A percentile compares a stretch with the other conserved stretches of the same genome.
Evolutionary conservation across 2,888 invertebrate species (phyloP).

Genomic region (Apamea sordens): DNA sequence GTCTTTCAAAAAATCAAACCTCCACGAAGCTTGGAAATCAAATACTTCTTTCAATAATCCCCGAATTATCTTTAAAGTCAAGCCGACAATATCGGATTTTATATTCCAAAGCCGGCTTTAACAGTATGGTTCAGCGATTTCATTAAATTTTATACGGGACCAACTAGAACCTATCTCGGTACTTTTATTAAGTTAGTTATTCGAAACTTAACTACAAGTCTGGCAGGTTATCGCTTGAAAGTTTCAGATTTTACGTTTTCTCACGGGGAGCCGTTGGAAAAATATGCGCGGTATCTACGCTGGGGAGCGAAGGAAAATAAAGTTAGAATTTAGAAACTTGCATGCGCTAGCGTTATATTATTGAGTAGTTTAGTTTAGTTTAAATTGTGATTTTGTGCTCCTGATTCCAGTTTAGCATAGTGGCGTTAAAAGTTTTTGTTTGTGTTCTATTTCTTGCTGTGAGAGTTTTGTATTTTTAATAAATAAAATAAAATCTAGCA

Average conservation of each 20-base stretch:
- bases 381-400: slow-evolving; percentile 53
- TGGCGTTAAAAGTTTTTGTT: slow-evolving; percentile 30
- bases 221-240: slow-evolving; percentile 61
- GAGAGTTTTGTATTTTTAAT: slow-evolving; percentile 4
- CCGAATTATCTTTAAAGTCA: slow-evolving; percentile 49
- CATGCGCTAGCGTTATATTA: slow-evolving; percentile 36
- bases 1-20: not conserved
- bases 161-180: slow-evolving; percentile 60
- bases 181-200: slow-evolving; percentile 65
- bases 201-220: slow-evolving; percentile 59
- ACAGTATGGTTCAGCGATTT: slow-evolving; percentile 42
- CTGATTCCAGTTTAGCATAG: slow-evolving; percentile 31
- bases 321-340: slow-evolving; percentile 58
- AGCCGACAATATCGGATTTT: slow-evolving; percentile 38
- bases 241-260: slow-evolving; percentile 64
- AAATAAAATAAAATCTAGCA: no score
- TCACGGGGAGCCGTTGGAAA: slow-evolving; percentile 47
- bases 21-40: slow-evolving; percentile 12
- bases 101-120: slow-evolving; percentile 39
- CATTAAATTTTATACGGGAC: slow-evolving; percentile 57
- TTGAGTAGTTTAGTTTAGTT: slow-evolving; percentile 52
- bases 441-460: not conserved
- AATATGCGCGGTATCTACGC: slow-evolving; percentile 55
- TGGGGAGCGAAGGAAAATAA: slow-evolving; percentile 42
- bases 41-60: slow-evolving; percentile 46